Evolutionary conservation across 1,140 invertebrate genomes (phyloP).

Genomic region (Ceratoteleas bidentatus): DNA sequence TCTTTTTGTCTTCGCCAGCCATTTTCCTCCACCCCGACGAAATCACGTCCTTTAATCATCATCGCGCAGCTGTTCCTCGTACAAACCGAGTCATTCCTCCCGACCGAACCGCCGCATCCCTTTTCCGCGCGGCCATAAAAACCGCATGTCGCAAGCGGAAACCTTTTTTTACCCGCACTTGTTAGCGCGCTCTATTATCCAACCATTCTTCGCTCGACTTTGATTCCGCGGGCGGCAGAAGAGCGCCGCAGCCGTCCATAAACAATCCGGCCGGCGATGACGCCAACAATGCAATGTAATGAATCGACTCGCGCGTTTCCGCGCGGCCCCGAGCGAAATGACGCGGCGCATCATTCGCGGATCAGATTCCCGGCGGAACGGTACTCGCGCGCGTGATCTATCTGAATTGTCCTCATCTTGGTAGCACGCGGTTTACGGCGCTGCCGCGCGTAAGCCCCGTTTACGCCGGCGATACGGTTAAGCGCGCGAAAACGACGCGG

Average conservation of each 20-base stretch:
- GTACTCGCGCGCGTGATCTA: constrained; percentile 62
- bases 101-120: not conserved
- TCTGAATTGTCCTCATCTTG: constrained; percentile 65
- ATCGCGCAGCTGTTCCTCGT: too few relatives aligned
- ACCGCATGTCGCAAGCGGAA: not conserved
- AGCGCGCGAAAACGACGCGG: constrained; percentile 48
- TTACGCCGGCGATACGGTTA: constrained; percentile 53
- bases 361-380: constrained; percentile 56
- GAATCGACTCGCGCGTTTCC: constrained; percentile 21
- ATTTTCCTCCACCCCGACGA: too few relatives aligned
- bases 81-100: too few relatives aligned
- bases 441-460: constrained; percentile 47
- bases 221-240: constrained; percentile 19
- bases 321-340: constrained; percentile 26
- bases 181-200: constrained; percentile 14
- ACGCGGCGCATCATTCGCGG: constrained; percentile 52
- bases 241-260: constrained; percentile 7
- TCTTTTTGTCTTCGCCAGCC: too few relatives aligned
- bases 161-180: constrained; percentile 1
- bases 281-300: constrained; percentile 47
- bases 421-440: constrained; percentile 51
- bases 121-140: not conserved
- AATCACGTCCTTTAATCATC: too few relatives aligned
- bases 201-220: constrained; percentile 25
- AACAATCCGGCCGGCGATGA: constrained; percentile 16